phyloP scores from a whole-genome alignment of 1,140 invertebrate species.

The Hestina assimilis region DNA sequence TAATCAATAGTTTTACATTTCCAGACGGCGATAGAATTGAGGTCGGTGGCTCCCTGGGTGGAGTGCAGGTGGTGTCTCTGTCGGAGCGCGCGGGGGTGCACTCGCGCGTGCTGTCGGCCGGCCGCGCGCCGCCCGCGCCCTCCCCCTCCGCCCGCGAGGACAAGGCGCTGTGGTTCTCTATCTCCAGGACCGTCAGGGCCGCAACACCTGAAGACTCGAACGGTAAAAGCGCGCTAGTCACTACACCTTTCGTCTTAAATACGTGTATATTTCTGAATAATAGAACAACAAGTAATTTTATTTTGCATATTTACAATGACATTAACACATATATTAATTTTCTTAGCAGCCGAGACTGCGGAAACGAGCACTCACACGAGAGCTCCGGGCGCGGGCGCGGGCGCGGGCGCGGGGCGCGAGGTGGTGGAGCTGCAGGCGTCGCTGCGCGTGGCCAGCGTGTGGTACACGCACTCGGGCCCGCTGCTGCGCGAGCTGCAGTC shows the following conservation, averaged over 20 bases:
- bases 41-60: conserved; percentile 92
- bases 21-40: conserved; percentile 78
- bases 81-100: conserved; percentile 90
- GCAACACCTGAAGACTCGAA: conserved; percentile 28
- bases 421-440: conserved; percentile 76
- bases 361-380: conserved; percentile 8
- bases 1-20: too few species aligned
- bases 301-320: too few species aligned
- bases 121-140: conserved; percentile 73
- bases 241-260: too few species aligned
- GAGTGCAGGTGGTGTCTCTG: conserved; percentile 93
- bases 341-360: too few species aligned
- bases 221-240: conserved; percentile 9
- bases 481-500: conserved; percentile 92
- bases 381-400: not conserved
- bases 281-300: too few species aligned
- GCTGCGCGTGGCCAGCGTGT: conserved; percentile 93
- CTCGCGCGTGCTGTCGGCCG: conserved; percentile 91
- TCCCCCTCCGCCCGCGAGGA: conserved; percentile 43
- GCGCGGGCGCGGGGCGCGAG: conserved; percentile 14
- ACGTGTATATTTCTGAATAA: too few species aligned
- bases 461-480: conserved; percentile 94
- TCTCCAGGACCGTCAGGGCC: conserved; percentile 73
- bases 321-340: too few species aligned
- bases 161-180: conserved; percentile 83